These are phyloP conservation scores for Goniozus legneri DNA, from an alignment of 1,140 invertebrate species.

Conservation along the genomic window DNA sequence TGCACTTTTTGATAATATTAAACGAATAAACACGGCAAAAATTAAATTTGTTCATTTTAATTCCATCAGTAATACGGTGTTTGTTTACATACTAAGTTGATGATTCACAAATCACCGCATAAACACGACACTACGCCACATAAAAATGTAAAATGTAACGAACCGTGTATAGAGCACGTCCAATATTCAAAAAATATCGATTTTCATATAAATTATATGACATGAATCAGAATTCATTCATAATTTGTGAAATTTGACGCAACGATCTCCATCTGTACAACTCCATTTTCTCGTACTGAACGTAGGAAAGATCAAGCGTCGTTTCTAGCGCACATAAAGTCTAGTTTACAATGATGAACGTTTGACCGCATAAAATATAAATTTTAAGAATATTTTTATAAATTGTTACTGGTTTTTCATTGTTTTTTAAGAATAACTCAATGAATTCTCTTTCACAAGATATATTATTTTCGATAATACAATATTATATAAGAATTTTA, in stretches of 20 bases:
- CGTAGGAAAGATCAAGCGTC: not conserved
- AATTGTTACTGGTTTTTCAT: too few species aligned
- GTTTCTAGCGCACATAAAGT: too few species aligned
- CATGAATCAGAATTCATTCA: conserved; percentile 50
- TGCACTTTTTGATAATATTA: too few species aligned
- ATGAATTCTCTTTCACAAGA: too few species aligned
- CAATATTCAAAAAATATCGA: conserved; percentile 28
- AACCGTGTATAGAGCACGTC: conserved; percentile 29
- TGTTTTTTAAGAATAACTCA: too few species aligned
- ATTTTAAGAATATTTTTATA: too few species aligned
- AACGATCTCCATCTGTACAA: conserved; percentile 51
- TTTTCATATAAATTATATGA: conserved; percentile 36
- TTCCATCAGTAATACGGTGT: conserved; percentile 26
- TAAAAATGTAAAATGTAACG: conserved; percentile 4
- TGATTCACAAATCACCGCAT: conserved; percentile 18
- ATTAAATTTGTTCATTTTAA: not conserved
- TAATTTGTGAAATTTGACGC: conserved; percentile 49
- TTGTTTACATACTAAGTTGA: conserved; percentile 52
- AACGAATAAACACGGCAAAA: too few species aligned
- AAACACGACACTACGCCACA: not conserved
- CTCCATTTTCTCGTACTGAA: conserved; percentile 51
- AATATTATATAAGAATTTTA: too few species aligned
- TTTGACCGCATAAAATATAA: too few species aligned
- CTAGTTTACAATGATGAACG: too few species aligned
- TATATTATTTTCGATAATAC: too few species aligned